phyloP scores from a whole-genome alignment of 2,113 vertebrate species.

The Podilymbus podiceps region DNA sequence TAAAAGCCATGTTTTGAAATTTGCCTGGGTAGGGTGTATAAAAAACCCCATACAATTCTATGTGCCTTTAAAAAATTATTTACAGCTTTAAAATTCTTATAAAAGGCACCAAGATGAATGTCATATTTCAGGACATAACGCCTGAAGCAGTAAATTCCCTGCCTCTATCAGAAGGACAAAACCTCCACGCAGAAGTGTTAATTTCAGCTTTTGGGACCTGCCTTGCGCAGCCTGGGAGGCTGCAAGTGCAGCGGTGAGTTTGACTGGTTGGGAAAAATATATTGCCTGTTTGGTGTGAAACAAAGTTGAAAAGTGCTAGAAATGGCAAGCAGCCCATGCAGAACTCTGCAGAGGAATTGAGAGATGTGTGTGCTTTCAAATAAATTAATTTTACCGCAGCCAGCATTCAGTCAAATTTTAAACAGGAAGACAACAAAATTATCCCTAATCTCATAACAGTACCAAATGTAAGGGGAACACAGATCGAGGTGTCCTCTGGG shows the following conservation, averaged over 20 bases:
- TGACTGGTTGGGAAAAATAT: not conserved
- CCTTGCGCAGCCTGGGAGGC: not conserved
- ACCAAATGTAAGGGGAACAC: not conserved
- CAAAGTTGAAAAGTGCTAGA: not conserved
- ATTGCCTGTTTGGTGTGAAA: not conserved
- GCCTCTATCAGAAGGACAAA: not conserved
- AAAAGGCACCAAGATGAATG: not conserved
- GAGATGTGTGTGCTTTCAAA: not conserved
- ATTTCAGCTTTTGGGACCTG: not conserved
- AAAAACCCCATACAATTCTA: accelerated
- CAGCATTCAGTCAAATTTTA: not conserved
- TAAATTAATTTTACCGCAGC: not conserved
- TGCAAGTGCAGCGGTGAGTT: accelerated
- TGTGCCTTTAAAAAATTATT: not conserved
- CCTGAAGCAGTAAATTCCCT: not conserved
- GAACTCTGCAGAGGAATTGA: not conserved
- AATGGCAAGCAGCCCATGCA: not conserved
- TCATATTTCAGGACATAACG: not conserved
- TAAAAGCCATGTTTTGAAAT: not conserved
- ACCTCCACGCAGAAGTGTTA: not conserved
- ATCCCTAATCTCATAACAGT: not conserved
- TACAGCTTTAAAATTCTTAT: not conserved
- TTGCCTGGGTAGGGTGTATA: not conserved
- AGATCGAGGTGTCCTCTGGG: not conserved
- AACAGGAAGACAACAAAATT: not conserved